These are phyloP conservation scores for Gadopsis bispinosus DNA, from an alignment of 2,797 vertebrate genomes.

Conservation along the genomic window DNA sequence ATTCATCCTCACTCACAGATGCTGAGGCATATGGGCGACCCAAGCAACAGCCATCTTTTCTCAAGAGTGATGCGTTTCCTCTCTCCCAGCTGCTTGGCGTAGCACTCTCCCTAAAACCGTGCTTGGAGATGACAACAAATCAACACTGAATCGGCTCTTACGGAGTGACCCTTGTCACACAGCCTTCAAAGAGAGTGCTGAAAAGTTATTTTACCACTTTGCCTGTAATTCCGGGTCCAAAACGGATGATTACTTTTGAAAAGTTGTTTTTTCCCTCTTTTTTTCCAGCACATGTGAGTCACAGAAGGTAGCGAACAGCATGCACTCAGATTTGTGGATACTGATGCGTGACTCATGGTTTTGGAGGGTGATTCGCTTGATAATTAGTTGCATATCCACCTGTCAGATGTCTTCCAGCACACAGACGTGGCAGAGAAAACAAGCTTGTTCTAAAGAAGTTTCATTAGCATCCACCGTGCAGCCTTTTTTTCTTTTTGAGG, in stretches of 20 bases:
- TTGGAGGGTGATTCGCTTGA: constrained; percentile 42
- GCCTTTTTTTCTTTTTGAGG: constrained; percentile 4
- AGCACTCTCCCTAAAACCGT: constrained; percentile 45
- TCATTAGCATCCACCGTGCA: constrained; percentile 27
- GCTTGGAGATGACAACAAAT: constrained; percentile 62
- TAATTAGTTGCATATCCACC: constrained; percentile 58
- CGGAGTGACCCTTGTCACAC: constrained; percentile 37
- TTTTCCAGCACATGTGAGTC: constrained; percentile 12
- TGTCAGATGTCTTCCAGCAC: constrained; percentile 41
- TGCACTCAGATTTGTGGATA: constrained; percentile 9
- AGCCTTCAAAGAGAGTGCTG: constrained; percentile 31
- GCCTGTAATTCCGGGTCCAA: constrained; percentile 38
- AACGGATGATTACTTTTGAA: constrained; percentile 24
- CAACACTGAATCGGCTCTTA: constrained; percentile 46
- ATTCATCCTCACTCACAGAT: constrained; percentile 54
- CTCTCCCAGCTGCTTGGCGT: constrained; percentile 62
- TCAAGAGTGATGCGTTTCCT: constrained; percentile 62
- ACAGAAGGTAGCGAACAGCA: constrained; percentile 15
- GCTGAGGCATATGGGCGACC: constrained; percentile 69
- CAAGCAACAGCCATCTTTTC: constrained; percentile 59
- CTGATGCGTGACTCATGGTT: constrained; percentile 38
- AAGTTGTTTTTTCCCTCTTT: background rate
- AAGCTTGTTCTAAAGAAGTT: constrained; percentile 30
- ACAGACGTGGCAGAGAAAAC: constrained; percentile 39
- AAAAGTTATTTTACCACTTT: constrained; percentile 54